These are phyloP conservation scores for Theonella swinhoei DNA, from an alignment of 37 sponge, comb jelly and placozoan genomes.

Conservation along the genomic window DNA sequence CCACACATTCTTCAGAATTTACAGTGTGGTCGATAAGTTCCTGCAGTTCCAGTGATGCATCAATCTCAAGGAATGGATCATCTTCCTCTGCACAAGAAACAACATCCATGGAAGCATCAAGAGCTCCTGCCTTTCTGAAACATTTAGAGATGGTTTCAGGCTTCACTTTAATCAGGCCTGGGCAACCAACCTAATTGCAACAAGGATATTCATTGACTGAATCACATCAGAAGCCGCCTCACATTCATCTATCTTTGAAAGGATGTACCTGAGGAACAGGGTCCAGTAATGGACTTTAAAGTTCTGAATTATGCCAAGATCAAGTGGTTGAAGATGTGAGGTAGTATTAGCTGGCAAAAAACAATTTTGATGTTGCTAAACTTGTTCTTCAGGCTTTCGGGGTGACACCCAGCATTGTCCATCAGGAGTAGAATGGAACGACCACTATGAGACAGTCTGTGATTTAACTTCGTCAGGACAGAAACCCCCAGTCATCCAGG, in stretches of 20 bases:
- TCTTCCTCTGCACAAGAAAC: neutral
- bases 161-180: slow-evolving; percentile 57
- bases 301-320: slow-evolving; percentile 51
- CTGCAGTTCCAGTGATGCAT: neutral
- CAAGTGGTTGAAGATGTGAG: slow-evolving; percentile 66
- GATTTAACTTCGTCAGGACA: slow-evolving; percentile 43
- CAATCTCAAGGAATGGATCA: slow-evolving; percentile 7
- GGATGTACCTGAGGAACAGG: slow-evolving; percentile 37
- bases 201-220: slow-evolving; percentile 60
- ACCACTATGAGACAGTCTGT: slow-evolving; percentile 10
- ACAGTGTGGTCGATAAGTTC: neutral
- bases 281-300: slow-evolving; percentile 34
- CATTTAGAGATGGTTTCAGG: slow-evolving; percentile 54
- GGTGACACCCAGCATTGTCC: slow-evolving; percentile 77
- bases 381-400: slow-evolving; percentile 23
- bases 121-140: slow-evolving; percentile 59
- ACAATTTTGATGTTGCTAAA: slow-evolving; percentile 66
- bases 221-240: slow-evolving; percentile 43
- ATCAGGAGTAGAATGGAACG: slow-evolving; percentile 46
- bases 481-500: slow-evolving; percentile 63
- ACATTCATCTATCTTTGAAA: slow-evolving; percentile 61
- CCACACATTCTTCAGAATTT: too few relatives aligned
- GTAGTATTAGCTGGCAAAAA: slow-evolving; percentile 68
- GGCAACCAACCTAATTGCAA: slow-evolving; percentile 66
- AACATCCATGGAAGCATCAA: neutral